Evolutionary conservation across 2,888 invertebrate species (phyloP), one percentile per base, ranked within the genome.

Genomic region (Poecilobothrus nobilitatus): DNA sequence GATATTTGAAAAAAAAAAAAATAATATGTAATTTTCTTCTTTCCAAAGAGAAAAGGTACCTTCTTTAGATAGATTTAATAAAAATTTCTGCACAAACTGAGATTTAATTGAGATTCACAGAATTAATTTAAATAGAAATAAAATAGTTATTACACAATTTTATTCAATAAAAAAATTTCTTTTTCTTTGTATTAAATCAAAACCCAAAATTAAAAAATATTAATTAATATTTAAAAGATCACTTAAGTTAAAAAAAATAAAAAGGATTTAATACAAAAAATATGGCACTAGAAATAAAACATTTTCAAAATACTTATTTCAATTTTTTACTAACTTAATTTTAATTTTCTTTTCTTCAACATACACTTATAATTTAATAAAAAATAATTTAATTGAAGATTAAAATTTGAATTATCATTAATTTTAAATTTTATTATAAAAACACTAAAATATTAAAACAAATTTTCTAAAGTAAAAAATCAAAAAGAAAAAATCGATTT

Each of bases 401-500:
- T 37, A 37, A 27, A 27, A 27, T 27, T 27, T 27, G 27, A 27
- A 27, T 27, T 27, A 27, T 27, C 7, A 53, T 18, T 53, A 53
- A 18, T 53, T 53, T 6, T 12, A 18, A 53, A 53, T 12, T 18
- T 18, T 53, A 18, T 18, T 53, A 18, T 53, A 18, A 15, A 53
- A 53, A 18, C 53, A 53, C 53, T 53, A 6, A 53, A 53, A 53
- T 27, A 53, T 53, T 53, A 18, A 27, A 53, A 53, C 3, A 53
- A 53, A 53, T 12, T 53, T 12, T 37, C 9, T 37, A 37, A 37
- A 37, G 12, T 53, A 12, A 53, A 53, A 53, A 53, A 6, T 53
- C 53, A 53, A 53, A 41, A 53, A 53, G 53, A 53, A 53, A 53
- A 53, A 53, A 53, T 53, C 53, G 53, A 53, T 53, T 53, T 12